Conservation (phyloP, 1,140 invertebrate species). For the Battus philenor region DNA sequence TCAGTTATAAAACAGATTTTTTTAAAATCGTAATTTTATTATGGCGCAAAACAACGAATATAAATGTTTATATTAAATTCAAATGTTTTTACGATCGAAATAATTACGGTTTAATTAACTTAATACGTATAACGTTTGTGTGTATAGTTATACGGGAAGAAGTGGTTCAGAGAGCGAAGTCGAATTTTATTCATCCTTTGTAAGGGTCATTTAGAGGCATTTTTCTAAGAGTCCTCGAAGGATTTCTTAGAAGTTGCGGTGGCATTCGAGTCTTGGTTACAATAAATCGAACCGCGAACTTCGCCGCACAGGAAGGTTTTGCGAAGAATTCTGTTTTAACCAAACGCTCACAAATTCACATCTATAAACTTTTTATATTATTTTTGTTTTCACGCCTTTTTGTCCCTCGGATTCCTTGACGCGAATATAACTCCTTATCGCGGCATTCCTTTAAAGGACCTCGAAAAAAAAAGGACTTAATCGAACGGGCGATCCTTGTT, state of each 20-base stretch:
- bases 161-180: conserved; percentile 30
- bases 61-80: no score
- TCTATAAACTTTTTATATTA: conserved; percentile 71
- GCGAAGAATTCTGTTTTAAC: conserved; percentile 71
- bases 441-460: conserved; percentile 68
- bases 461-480: conserved; percentile 54
- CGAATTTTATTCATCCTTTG: conserved; percentile 23
- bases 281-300: conserved; percentile 60
- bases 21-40: no score
- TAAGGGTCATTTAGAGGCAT: conserved; percentile 27
- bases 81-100: no score
- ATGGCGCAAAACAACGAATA: no score
- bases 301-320: conserved; percentile 64
- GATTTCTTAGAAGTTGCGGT: conserved; percentile 58
- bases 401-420: conserved; percentile 67
- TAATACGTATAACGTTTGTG: no score
- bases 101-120: no score
- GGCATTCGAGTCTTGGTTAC: conserved; percentile 61
- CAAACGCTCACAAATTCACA: conserved; percentile 74
- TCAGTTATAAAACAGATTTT: no score
- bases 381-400: conserved; percentile 75
- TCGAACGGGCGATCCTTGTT: conserved; percentile 55
- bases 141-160: no score
- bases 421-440: conserved; percentile 74
- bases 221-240: conserved; percentile 57